Base-by-base conservation (phyloP, 1,140 invertebrate species). In the Dreissena polymorpha region DNA sequence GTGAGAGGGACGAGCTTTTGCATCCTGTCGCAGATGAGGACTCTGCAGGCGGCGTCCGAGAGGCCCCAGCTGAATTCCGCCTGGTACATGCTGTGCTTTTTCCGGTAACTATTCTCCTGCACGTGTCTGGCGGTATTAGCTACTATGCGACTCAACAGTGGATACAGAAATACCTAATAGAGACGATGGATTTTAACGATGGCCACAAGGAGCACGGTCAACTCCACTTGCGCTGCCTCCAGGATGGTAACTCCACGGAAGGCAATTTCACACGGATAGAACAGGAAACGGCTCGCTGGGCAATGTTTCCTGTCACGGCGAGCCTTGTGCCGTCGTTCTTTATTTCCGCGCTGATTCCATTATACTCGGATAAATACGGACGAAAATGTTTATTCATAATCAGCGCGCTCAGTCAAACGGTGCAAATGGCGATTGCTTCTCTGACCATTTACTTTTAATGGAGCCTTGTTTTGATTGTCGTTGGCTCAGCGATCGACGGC, bases 271-370 rank as follows among this genome's bases (percentile, higher is more conserved):
- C 29, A 13, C 7, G 51, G 21, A 63, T 73, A 10, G 55, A 81
- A 23, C 16, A 72, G 60, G 70, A 81, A 29, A 73, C 79, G 29
- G 69, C 79, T 16, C 27, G 51, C 14, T 81, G 79, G 79, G 27
- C 50, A 23, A 81, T 81, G 79, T 72, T 64, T 8, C 12, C 53
- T n/a, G 25, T 55, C 8, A 18, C 72, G 14, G 69, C 79, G 18
- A 10, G 13, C 13, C 23, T 10, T 16, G 18, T 73, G 6, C 79
- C 79, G 10, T 69, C 29, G 6, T 8, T 73, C 16, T 18, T 81
- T 27, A 13, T 64, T 0, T 29, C 18, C 14, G 0, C 29, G 21
- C 13, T 81, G 0, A 0, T 71, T 0, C 27, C 69, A 29, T 73
- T 69, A 10, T 53, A 39, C 39, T 72, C 79, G 8, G 79, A 81